A percentile compares a stretch with the other conserved stretches of the same genome.
Evolutionary conservation across 2,797 vertebrate genomes (phyloP).

Genomic region (Typhlichthys eigenmanni): DNA sequence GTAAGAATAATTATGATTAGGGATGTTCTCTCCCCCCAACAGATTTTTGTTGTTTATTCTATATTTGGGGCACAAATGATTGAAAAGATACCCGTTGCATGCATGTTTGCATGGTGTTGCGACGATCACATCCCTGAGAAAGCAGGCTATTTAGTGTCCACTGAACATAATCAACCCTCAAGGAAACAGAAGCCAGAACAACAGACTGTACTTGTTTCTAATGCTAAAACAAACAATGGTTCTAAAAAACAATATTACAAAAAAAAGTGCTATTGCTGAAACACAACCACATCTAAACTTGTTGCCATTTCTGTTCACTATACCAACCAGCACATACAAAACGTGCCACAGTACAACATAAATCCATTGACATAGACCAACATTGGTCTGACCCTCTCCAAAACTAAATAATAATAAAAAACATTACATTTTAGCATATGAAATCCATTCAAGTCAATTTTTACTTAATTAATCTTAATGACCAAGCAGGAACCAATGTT

Average conservation of each 20-base stretch:
- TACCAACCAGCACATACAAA: constrained; percentile 13
- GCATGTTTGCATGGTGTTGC: constrained; percentile 3
- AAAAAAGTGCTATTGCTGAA: constrained; percentile 52
- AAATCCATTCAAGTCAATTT: not conserved
- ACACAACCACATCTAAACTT: constrained; percentile 16
- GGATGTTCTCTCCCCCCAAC: too few relatives aligned
- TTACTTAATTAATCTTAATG: constrained; percentile 5
- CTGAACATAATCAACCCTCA: constrained; percentile 18
- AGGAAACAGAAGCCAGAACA: not conserved
- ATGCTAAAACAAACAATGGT: constrained; percentile 25
- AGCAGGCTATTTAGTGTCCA: constrained; percentile 16
- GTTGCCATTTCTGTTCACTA: constrained; percentile 14
- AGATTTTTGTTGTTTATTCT: too few relatives aligned
- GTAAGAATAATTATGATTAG: too few relatives aligned
- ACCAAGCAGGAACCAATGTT: constrained; percentile 31
- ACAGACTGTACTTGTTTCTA: constrained; percentile 10
- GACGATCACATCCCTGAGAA: constrained; percentile 68
- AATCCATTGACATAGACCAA: constrained; percentile 22
- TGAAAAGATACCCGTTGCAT: constrained; percentile 8
- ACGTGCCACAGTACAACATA: constrained; percentile 17
- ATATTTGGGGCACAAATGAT: too few relatives aligned
- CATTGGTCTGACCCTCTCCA: constrained; percentile 20
- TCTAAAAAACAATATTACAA: constrained; percentile 35
- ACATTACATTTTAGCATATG: constrained; percentile 2
- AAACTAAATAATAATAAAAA: not conserved